Evolutionary conservation across 2,113 vertebrate species (phyloP).

Genomic region (Zeus faber): DNA sequence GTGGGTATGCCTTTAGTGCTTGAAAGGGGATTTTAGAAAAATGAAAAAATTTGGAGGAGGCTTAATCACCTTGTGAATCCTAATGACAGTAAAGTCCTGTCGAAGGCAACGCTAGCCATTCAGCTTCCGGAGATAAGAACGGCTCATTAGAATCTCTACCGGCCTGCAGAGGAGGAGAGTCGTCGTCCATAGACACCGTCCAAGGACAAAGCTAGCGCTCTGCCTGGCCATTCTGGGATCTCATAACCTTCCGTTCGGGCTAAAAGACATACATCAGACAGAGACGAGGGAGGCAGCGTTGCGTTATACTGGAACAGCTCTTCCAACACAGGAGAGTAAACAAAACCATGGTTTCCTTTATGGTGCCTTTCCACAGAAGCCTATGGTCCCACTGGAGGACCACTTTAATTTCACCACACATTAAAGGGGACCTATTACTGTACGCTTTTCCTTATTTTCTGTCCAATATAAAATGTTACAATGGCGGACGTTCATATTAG

Average conservation of each 20-base stretch:
- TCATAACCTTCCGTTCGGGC: background rate
- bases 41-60: background rate
- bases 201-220: conserved; percentile 9
- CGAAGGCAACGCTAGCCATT: background rate
- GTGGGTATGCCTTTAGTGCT: background rate
- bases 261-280: too few species aligned
- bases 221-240: background rate
- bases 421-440: too few species aligned
- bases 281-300: too few species aligned
- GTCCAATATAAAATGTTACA: too few species aligned
- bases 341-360: too few species aligned
- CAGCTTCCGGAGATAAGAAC: background rate
- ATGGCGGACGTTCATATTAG: too few species aligned
- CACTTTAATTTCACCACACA: too few species aligned
- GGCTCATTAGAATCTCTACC: conserved; percentile 10
- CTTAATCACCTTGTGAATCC: background rate
- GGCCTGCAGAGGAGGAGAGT: background rate
- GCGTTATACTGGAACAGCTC: too few species aligned
- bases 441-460: too few species aligned
- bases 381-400: too few species aligned
- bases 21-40: background rate
- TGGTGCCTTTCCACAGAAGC: too few species aligned
- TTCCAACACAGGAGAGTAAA: too few species aligned
- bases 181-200: background rate
- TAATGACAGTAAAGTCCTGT: background rate